phyloP scores from a whole-genome alignment of 2,797 vertebrate genomes.

The Rhinella marina region DNA sequence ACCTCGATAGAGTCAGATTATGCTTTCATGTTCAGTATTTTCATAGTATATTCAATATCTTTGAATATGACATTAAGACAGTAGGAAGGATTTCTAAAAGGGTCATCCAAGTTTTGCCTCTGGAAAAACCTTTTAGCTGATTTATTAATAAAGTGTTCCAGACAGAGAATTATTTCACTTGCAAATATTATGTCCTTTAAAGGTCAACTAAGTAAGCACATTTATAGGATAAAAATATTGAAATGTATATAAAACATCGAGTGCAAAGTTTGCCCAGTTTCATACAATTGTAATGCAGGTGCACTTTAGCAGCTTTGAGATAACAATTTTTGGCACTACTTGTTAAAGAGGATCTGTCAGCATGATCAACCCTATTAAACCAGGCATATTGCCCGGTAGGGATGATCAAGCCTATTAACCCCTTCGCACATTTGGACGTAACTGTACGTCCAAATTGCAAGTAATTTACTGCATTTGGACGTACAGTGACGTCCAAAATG shows the following conservation, averaged over 20 bases:
- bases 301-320: too few species aligned
- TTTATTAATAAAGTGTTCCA: conserved; percentile 28
- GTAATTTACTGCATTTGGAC: too few species aligned
- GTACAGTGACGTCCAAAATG: too few species aligned
- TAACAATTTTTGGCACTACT: too few species aligned
- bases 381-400: too few species aligned
- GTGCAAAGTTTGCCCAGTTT: not conserved
- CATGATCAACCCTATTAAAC: too few species aligned
- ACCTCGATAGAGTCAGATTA: conserved; percentile 20
- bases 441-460: too few species aligned
- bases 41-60: conserved; percentile 37
- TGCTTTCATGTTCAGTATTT: conserved; percentile 39
- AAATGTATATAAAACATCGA: conserved; percentile 1
- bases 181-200: not conserved
- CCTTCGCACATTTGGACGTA: too few species aligned
- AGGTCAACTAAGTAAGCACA: not conserved
- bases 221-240: not conserved
- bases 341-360: too few species aligned
- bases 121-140: conserved; percentile 13
- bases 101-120: conserved; percentile 10
- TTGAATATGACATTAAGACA: conserved; percentile 36
- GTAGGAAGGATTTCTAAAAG: conserved; percentile 35
- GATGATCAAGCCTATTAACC: too few species aligned
- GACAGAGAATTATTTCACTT: conserved; percentile 16
- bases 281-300: not conserved